Percentiles rank a stretch among this genome's conserved stretches.
These are phyloP conservation scores for Mesocricetus auratus DNA, from an alignment of 2,113 vertebrate genomes.

Conservation along the genomic window DNA sequence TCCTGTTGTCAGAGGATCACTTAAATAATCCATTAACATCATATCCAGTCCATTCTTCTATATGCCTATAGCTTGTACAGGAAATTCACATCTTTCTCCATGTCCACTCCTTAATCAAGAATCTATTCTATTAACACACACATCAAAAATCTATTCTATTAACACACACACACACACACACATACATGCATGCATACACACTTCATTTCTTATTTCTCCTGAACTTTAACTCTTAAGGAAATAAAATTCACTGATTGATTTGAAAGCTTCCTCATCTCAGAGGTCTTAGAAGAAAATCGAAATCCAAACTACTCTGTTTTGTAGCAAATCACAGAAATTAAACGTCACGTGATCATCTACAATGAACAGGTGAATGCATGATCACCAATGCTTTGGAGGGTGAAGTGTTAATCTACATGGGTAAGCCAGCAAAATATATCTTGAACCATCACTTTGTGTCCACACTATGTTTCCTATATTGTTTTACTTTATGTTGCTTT, in stretches of 20 bases:
- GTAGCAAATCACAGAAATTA: background rate
- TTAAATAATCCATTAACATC: background rate
- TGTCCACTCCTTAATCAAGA: background rate
- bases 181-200: background rate
- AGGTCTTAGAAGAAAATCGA: background rate
- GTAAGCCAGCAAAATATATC: background rate
- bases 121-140: background rate
- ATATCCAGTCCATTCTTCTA: background rate
- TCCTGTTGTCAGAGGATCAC: slow-evolving; percentile 21
- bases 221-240: background rate
- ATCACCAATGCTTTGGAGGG: background rate
- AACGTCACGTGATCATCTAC: background rate
- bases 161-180: background rate
- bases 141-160: too few species aligned
- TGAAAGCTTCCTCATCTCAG: background rate
- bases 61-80: background rate
- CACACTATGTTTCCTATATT: background rate
- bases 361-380: background rate
- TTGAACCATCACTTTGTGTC: background rate
- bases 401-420: background rate
- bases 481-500: background rate
- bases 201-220: background rate
- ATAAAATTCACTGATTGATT: background rate
- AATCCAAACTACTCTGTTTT: background rate
- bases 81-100: background rate